A percentile compares a stretch with the other conserved stretches of the same genome.
Evolutionary conservation across 1,140 invertebrate genomes (phyloP).

Genomic region (Calycopis cecrops): DNA sequence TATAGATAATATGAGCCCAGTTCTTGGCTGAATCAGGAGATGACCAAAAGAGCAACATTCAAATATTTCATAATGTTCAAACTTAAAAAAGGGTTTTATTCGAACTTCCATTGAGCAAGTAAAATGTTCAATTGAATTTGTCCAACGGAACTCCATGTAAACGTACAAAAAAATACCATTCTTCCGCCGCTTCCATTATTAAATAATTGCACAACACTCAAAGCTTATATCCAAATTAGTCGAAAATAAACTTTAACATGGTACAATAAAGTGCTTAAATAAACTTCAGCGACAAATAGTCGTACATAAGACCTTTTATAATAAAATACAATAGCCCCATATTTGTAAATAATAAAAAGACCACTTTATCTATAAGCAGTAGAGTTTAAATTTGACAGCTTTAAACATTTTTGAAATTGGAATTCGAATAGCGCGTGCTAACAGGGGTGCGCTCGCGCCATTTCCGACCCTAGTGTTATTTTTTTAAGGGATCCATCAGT

Average conservation of each 20-base stretch:
- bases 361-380: slow-evolving; percentile 8
- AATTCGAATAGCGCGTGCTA: slow-evolving; percentile 51
- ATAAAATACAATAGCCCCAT: neutral
- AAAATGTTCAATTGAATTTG: neutral
- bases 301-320: neutral
- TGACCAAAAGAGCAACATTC: too few species aligned
- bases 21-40: too few species aligned
- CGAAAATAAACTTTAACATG: neutral
- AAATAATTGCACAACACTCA: slow-evolving; percentile 41
- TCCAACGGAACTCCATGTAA: slow-evolving; percentile 23
- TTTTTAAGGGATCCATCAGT: slow-evolving; percentile 46
- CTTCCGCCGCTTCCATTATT: slow-evolving; percentile 28
- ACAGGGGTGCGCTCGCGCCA: slow-evolving; percentile 61
- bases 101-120: neutral
- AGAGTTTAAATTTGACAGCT: neutral
- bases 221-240: neutral
- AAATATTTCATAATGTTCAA: too few species aligned
- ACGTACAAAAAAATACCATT: slow-evolving; percentile 25
- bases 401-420: slow-evolving; percentile 17
- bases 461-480: slow-evolving; percentile 53
- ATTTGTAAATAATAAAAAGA: slow-evolving; percentile 1
- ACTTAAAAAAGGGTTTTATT: too few species aligned
- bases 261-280: neutral
- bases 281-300: neutral
- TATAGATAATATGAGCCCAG: too few species aligned